phyloP scores from a whole-genome alignment of 2,888 invertebrate genomes.

The Nomada hirtipes region DNA sequence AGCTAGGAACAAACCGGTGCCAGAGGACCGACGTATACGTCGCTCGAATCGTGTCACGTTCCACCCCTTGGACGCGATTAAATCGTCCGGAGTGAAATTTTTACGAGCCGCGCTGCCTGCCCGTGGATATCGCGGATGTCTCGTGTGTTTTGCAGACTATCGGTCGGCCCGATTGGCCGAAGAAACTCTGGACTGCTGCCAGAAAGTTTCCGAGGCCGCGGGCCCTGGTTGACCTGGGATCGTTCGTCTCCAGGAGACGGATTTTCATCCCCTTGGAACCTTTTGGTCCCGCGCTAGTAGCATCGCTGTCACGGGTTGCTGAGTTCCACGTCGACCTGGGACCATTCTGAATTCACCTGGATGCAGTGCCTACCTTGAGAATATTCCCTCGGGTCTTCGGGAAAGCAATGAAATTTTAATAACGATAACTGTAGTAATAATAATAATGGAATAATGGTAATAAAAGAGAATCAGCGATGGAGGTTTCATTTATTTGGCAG shows the following conservation, averaged over 20 bases:
- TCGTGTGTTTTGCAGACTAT: conserved; percentile 66
- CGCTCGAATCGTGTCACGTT: neutral
- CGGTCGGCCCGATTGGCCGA: conserved; percentile 66
- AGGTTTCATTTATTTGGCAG: neutral
- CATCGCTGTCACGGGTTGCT: neutral
- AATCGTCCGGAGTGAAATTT: conserved; percentile 48
- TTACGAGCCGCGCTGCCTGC: conserved; percentile 18
- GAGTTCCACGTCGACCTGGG: conserved; percentile 5
- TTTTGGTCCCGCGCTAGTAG: conserved; percentile 6
- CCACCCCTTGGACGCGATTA: conserved; percentile 44
- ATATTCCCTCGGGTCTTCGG: too few species aligned
- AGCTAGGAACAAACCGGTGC: neutral
- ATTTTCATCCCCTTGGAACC: conserved; percentile 59
- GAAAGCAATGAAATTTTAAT: neutral
- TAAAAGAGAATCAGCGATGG: neutral
- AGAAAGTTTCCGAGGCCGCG: conserved; percentile 61
- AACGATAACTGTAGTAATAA: neutral
- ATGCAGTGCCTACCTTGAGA: too few species aligned
- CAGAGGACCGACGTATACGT: conserved; percentile 16
- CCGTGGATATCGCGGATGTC: conserved; percentile 43
- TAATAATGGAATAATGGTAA: neutral
- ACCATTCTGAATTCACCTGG: neutral
- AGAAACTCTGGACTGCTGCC: conserved; percentile 72
- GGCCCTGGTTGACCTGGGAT: conserved; percentile 74
- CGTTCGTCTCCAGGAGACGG: conserved; percentile 59